Conservation (phyloP, 2,888 invertebrate species). For the Ophion slaviceki region DNA sequence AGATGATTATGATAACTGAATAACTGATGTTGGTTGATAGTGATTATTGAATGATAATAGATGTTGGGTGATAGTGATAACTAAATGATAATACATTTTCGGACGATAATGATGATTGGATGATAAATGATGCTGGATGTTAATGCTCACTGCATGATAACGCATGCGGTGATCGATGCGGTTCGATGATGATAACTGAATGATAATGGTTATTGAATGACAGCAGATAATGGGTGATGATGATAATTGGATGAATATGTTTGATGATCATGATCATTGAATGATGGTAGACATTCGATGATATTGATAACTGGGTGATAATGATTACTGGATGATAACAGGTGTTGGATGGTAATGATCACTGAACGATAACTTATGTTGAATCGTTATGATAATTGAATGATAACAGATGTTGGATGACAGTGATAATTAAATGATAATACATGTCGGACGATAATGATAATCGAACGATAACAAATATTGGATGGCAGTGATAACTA, state of each 20-base stretch:
- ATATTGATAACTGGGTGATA: not conserved
- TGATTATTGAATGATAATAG: not conserved
- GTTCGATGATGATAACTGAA: too few species aligned
- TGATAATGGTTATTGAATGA: not conserved
- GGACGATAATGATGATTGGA: not conserved
- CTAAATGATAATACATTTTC: not conserved
- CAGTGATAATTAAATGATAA: too few species aligned
- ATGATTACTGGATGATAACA: not conserved
- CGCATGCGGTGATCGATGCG: too few species aligned
- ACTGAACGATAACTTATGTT: not conserved
- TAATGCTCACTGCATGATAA: not conserved
- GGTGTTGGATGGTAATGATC: too few species aligned
- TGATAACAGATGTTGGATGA: not conserved
- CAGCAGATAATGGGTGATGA: too few species aligned
- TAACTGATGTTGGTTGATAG: not conserved
- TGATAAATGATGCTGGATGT: not conserved
- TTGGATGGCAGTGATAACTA: not conserved
- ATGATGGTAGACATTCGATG: too few species aligned
- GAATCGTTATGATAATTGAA: not conserved
- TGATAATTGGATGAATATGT: too few species aligned
- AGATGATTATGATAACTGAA: not conserved
- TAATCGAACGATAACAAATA: too few species aligned
- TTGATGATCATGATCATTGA: too few species aligned
- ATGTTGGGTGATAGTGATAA: not conserved
- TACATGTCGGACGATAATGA: too few species aligned